Evolutionary conservation across 2,888 invertebrate species (phyloP), one percentile per base, ranked within the genome.

Genomic region (Mactromeris polynyma): DNA sequence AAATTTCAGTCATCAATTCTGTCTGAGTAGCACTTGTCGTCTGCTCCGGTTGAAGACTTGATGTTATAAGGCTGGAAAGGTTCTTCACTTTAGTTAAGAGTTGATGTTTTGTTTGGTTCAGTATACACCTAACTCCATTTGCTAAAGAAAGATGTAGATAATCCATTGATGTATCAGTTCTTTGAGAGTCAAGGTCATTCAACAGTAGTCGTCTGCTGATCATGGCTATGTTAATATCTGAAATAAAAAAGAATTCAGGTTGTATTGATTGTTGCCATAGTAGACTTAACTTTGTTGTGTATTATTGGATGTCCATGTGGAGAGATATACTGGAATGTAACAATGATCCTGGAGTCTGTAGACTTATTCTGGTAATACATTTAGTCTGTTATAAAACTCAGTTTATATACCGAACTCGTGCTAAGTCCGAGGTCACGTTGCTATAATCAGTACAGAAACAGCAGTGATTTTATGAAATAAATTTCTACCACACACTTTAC

Each of bases 101-200:
- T 17, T n/a, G 36, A 21, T 21, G 19, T 69, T 89, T 84, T 51
- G 78, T 84, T 38, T 82, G 31, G n/a, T 89, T 83, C 36, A 85
- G 80, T 86, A 87, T 83, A 17, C 46, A 36, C 81, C 64, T 77
- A 17, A 90, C 89, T 33, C 89, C 90, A 7, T 80, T 85, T 19
- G 80, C 82, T 11, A 73, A 9, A 42, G 90, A 90, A 21, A 88
- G 77, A 31, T 79, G 88, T 9, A 85, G 51, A 69, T 81, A 80
- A 14, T 64, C 33, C 21, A 51, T 40, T 11, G 81, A 46, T 9
- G 19, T 54, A 77, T 88, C 54, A 1, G 26, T 36, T 14, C 7
- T 19, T 7, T 73, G 36, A n/a, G 14, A n/a, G 83, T 79, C 80
- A 38, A 86, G 42, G 86, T 88, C 90, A 51, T 33, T 33, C 21